phyloP scores from a whole-genome alignment of 2,888 invertebrate species.

The Anorthoa munda region DNA sequence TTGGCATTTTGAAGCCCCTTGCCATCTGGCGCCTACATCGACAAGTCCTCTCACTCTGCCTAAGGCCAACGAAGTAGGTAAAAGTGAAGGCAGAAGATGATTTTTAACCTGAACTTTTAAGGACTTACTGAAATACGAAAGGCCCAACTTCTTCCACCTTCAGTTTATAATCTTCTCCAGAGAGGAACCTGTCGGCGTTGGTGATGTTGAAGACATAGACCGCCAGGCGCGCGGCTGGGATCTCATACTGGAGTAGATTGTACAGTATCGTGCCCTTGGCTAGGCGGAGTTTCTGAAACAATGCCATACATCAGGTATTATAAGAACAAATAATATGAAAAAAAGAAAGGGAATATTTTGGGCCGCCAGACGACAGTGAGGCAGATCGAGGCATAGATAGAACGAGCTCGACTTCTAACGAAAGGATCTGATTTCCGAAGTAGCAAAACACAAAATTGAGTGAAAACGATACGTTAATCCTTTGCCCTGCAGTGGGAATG shows the following conservation, averaged over 20 bases:
- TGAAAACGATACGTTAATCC: no score
- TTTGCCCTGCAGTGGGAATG: no score
- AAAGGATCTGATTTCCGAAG: no score
- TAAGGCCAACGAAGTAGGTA: background rate
- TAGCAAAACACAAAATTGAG: no score
- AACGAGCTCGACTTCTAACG: no score
- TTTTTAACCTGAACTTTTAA: background rate
- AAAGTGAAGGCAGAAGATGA: background rate
- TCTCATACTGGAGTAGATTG: conserved; percentile 92
- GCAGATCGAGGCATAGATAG: no score
- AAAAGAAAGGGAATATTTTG: background rate
- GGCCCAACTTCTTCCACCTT: conserved; percentile 94
- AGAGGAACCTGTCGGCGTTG: conserved; percentile 93
- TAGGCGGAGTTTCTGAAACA: conserved; percentile 80
- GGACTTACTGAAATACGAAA: conserved; percentile 94
- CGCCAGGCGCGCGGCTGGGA: conserved; percentile 92
- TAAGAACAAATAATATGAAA: background rate
- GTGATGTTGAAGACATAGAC: conserved; percentile 95
- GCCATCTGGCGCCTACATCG: no score
- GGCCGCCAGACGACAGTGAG: no score
- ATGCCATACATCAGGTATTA: background rate
- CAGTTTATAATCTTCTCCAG: conserved; percentile 92
- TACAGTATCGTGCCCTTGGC: conserved; percentile 91
- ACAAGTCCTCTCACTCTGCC: no score
- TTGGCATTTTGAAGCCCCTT: no score